A percentile compares a stretch with the other conserved stretches of the same genome.
Conservation (phyloP, 2,113 vertebrate species). For the Acrocephalus kingi region DNA sequence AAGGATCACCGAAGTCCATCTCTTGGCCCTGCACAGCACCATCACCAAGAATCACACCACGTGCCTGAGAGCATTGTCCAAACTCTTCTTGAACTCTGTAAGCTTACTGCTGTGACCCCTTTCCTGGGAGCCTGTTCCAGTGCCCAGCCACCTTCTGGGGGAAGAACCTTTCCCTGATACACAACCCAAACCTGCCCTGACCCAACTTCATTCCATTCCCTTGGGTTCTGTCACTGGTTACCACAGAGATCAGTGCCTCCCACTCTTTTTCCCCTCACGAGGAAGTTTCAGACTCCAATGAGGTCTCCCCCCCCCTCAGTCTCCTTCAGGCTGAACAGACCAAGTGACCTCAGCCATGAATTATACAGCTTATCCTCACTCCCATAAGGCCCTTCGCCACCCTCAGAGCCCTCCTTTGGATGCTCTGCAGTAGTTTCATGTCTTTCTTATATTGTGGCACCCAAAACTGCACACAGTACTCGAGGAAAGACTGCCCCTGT, state of each 20-base stretch:
- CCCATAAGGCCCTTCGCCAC: not conserved
- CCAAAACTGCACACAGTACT: not conserved
- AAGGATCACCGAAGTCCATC: not conserved
- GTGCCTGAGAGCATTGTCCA: not conserved
- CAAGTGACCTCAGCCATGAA: not conserved
- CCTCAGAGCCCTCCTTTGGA: not conserved
- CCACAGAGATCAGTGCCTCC: not conserved
- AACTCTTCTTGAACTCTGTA: not conserved
- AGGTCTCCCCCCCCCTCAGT: not conserved
- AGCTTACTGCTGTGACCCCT: not conserved
- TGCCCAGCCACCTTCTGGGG: not conserved
- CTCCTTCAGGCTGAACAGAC: not conserved
- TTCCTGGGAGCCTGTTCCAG: not conserved
- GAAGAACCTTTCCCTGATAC: not conserved
- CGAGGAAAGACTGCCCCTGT: fast-evolving
- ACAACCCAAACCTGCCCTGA: not conserved
- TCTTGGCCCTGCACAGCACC: not conserved
- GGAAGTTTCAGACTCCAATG: not conserved
- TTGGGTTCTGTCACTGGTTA: not conserved
- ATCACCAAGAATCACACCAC: not conserved
- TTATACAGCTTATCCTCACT: not conserved
- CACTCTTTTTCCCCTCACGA: fast-evolving
- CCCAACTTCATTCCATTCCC: not conserved
- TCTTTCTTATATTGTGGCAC: not conserved
- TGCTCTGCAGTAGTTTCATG: not conserved